Base-by-base conservation (phyloP, 2,888 invertebrate species). In the Dione vanillae region DNA sequence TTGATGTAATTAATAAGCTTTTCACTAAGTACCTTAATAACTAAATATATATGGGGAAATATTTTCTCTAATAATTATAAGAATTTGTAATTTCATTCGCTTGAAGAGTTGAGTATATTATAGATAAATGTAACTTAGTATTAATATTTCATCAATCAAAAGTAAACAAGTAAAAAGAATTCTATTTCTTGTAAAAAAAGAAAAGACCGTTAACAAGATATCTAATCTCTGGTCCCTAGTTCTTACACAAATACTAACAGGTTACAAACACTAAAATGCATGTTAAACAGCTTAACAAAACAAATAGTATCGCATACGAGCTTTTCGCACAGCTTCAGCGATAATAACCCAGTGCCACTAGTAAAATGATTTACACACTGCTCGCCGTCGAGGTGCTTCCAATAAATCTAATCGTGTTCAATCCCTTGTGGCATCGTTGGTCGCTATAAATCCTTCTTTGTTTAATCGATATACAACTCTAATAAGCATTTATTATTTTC, bases 381-480 rank as follows among this genome's bases (percentile, higher is more conserved):
- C 64, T 43, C 64, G 45, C 35, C 16, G 64, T 12, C 64, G 47
- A 64, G 64, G 49, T 64, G 61, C 45, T 54, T 43, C 37, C 35
- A 56, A 66, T 66, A 45, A 56, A 66, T 66, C 56, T 66, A 56
- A 66, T 66, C 66, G 56, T 45, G 56, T 45, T 66, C 56, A 37
- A 66, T 66, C 37, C 66, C 66, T n/a, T 3, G 56, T 66, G 66
- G 37, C 56, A 35, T 66, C 37, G 56, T 47, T 66, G 45, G 37
- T 40, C n/a, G 47, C 19, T 37, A 66, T 66, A 66, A 66, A 66
- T 66, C 45, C 12, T 66, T 56, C 12, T 51, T 64, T 64, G 64
- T 51, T 51, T 45, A 61, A 61, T 45, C 61, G 27, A 61, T 35
- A 61, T 61, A 45, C 35, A 61, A 27, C 20, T 27, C 43, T 61